Evolutionary conservation across 2,113 vertebrate species (phyloP), one percentile per base, ranked within the genome.

Genomic region (Anas platyrhynchos): DNA sequence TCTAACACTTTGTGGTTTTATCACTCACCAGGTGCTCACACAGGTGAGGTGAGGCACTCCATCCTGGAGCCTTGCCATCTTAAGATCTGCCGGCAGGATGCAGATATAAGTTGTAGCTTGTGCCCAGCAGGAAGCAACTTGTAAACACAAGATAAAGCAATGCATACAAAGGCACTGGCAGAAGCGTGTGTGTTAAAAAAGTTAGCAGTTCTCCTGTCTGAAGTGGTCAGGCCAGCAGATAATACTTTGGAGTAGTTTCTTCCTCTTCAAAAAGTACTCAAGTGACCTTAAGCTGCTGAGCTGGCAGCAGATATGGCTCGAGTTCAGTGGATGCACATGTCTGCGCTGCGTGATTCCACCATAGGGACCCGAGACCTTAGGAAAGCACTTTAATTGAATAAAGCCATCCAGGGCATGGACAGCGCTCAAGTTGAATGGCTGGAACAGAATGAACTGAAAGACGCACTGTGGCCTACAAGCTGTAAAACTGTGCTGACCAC

Each of bases 231-330:
- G 63, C 77, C 91, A 96, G 81, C 31, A 94, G 89, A 91, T 95
- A 92, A 96, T 95, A 89, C 91, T 95, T 95, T 87, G 83, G 88
- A 96, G 88, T 87, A 59, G 81, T 93, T 96, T 91, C 91, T 94
- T 96, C 83, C 88, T 82, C 74, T 92, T 74, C 61, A 61, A 91
- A 91, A 87, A 94, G 80, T 66, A 93, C 62, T 94, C 50, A 16
- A 94, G 85, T 90, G 93, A 95, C 95, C 92, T 94, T 92, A 85
- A 93, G 90, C 93, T 96, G 94, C 93, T 93, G 94, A 96, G 91
- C 86, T 95, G 94, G 93, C 94, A 95, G 75, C 20, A 44, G 83
- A 83, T 65, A 52, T 6, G 2, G 25, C 78, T 66, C 1, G 0
- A 93, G 81, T 83, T 97, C 96, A 94, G 86, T 4, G 7, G 86